Conservation (phyloP, 2,888 invertebrate genomes). For the Morpho achilles region DNA sequence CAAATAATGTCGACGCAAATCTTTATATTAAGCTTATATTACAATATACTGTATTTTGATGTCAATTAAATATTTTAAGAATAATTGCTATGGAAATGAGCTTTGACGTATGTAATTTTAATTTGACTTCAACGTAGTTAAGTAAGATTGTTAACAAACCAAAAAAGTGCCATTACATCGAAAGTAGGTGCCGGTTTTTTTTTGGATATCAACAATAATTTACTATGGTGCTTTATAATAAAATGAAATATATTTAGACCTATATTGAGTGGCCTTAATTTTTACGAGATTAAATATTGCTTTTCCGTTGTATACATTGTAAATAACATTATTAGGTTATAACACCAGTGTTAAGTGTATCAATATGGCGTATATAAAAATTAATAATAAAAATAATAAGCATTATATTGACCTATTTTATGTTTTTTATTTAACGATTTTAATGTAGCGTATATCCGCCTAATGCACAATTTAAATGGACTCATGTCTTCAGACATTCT, state of each 20-base stretch:
- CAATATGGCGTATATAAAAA: too few species aligned
- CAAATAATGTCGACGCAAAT: slow-evolving; percentile 43
- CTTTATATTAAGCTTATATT: slow-evolving; percentile 33
- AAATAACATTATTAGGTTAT: slow-evolving; percentile 56
- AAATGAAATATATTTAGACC: slow-evolving; percentile 34
- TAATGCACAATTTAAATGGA: too few species aligned
- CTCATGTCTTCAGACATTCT: too few species aligned
- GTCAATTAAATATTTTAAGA: slow-evolving; percentile 29
- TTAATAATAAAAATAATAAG: too few species aligned
- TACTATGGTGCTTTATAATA: slow-evolving; percentile 46
- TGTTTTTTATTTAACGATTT: slow-evolving; percentile 30
- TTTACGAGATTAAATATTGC: slow-evolving; percentile 33
- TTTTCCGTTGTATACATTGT: slow-evolving; percentile 50
- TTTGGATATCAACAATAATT: slow-evolving; percentile 20
- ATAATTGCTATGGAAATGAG: slow-evolving; percentile 27
- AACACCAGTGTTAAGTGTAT: slow-evolving; percentile 38
- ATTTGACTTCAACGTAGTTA: slow-evolving; percentile 18
- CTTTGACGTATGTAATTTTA: slow-evolving; percentile 27
- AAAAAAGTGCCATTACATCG: slow-evolving; percentile 36
- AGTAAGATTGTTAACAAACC: slow-evolving; percentile 19
- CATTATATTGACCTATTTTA: slow-evolving; percentile 39
- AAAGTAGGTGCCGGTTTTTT: background rate
- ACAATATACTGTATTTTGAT: slow-evolving; percentile 25
- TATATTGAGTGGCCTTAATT: slow-evolving; percentile 58
- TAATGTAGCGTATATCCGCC: too few species aligned